Base-by-base conservation (phyloP, 2,888 invertebrate genomes). In the Stenotaenia linearis region DNA sequence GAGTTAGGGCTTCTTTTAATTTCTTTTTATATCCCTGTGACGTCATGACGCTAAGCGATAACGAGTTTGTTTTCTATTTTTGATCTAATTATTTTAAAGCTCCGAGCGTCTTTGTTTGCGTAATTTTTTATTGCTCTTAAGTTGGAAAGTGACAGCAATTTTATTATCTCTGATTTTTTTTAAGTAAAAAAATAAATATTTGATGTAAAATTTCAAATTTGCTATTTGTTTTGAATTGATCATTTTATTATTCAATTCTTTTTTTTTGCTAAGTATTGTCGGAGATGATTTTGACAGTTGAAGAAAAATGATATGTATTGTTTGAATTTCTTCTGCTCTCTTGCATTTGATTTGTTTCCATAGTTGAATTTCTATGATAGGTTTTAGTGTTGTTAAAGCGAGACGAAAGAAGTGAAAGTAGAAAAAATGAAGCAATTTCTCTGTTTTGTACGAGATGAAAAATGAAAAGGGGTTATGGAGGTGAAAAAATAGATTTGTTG, bases 31-130 rank as follows among this genome's bases (percentile, higher is more conserved):
- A 61, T 25, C 25, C 25, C 3, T 6, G 15, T 61, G 61, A 61
- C 61, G 61, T 61, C 61, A 25, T 61, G 1, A 10, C 10, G 61
- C 25, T 61, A 61, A 25, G 61, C 15, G 61, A 25, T 61, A 61
- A 61, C 61, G 61, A 23, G 61, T 61, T 61, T 61, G 61, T 61
- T 61, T 61, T 61, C 61, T 61, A 61, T 61, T 61, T 61, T 61
- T 61, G 10, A 61, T 61, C 10, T 61, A 61, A 61, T 61, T 61
- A 61, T 12, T 61, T 61, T 56, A 56, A 56, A 23, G 56, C 56
- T 5, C 23, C 7, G 23, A 25, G 9, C 61, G 6, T 61, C 5
- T 25, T 25, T 61, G 61, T 23, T 61, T 23, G 12, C 15, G 7
- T 25, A 61, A 28, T 61, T 61, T 25, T 23, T 61, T 23, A 45